Conservation (phyloP, 2,797 vertebrate genomes). For the Triplophysa yarkandensis region DNA sequence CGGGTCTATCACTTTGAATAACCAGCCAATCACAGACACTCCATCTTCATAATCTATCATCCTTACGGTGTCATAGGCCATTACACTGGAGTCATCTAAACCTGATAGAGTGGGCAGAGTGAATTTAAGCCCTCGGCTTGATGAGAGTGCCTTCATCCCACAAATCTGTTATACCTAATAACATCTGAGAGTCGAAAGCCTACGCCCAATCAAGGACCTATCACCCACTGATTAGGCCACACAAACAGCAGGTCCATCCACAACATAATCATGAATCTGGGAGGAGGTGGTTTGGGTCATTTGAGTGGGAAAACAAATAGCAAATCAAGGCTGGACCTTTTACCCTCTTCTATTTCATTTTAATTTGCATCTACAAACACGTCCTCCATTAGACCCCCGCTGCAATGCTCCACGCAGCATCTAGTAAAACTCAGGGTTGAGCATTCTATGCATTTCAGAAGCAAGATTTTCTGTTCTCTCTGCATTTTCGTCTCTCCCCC, state of each 20-base stretch:
- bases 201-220: constrained; percentile 50
- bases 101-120: constrained; percentile 18
- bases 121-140: constrained; percentile 31
- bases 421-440: constrained; percentile 11
- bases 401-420: background rate
- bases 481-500: constrained; percentile 9
- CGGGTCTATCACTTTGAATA: constrained; percentile 15
- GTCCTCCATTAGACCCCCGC: constrained; percentile 20
- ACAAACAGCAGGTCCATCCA: constrained; percentile 26
- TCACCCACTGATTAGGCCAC: constrained; percentile 46
- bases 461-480: constrained; percentile 16
- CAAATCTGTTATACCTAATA: constrained; percentile 49
- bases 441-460: constrained; percentile 25
- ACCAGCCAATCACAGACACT: constrained; percentile 33
- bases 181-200: constrained; percentile 35
- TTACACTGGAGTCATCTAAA: constrained; percentile 26
- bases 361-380: constrained; percentile 37
- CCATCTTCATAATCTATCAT: constrained; percentile 36
- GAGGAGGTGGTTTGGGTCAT: constrained; percentile 15
- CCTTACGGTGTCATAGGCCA: constrained; percentile 5
- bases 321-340: constrained; percentile 39
- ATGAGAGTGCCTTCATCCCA: constrained; percentile 30
- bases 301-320: constrained; percentile 44
- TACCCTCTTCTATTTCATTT: constrained; percentile 1
- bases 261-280: constrained; percentile 29